phyloP scores from a whole-genome alignment of 2,113 vertebrate species.

The Alaudala cheleensis region DNA sequence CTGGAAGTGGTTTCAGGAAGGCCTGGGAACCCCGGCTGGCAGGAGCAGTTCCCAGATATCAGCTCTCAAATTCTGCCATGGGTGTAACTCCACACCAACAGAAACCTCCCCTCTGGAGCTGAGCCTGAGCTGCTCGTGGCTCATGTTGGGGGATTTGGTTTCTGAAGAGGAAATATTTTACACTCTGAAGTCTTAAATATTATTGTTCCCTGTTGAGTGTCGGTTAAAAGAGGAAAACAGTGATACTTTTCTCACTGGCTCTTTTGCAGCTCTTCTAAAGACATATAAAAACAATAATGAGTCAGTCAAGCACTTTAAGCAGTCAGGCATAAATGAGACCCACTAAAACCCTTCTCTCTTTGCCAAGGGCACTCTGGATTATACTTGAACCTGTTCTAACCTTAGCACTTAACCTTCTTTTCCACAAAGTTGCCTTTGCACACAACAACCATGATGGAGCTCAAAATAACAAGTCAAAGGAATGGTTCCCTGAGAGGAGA shows the following conservation, averaged over 20 bases:
- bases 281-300: conserved; percentile 37
- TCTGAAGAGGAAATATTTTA: not conserved
- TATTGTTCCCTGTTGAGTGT: not conserved
- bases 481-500: not conserved
- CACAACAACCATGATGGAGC: not conserved
- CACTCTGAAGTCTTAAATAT: not conserved
- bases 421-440: not conserved
- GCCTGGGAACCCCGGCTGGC: not conserved
- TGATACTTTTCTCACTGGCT: not conserved
- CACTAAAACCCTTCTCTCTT: conserved; percentile 17
- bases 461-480: conserved; percentile 1
- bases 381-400: conserved; percentile 43
- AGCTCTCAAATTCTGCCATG: not conserved
- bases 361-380: conserved; percentile 39
- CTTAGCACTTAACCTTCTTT: conserved; percentile 42
- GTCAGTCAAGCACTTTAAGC: conserved; percentile 27
- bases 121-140: not conserved
- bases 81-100: not conserved
- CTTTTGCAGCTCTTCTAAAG: conserved; percentile 1
- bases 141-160: not conserved
- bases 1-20: not conserved
- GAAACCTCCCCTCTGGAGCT: not conserved
- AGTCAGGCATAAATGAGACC: conserved; percentile 14
- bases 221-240: not conserved
- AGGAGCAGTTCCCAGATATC: not conserved